Evolutionary conservation across 2,113 vertebrate species (phyloP).

Genomic region (Cyphomyrus plagiostoma): DNA sequence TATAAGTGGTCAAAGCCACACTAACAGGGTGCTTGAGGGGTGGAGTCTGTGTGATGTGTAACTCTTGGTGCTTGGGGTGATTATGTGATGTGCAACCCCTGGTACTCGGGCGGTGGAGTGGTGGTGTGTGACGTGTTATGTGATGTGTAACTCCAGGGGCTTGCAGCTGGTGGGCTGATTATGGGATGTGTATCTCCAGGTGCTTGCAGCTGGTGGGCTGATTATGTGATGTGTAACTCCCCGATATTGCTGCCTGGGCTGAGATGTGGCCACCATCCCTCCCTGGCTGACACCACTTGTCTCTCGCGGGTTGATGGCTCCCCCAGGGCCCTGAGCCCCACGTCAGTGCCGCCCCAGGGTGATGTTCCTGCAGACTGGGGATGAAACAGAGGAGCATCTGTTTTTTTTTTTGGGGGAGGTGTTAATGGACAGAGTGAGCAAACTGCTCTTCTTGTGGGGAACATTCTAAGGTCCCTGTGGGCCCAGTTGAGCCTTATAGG

Average conservation of each 20-base stretch:
- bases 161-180: too few species aligned
- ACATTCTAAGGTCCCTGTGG: background rate
- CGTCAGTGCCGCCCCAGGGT: background rate
- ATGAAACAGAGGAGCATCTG: background rate
- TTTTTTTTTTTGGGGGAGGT: background rate
- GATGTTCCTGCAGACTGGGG: background rate
- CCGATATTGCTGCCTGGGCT: background rate
- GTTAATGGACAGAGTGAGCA: background rate
- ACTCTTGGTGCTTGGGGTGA: background rate
- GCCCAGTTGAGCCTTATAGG: background rate
- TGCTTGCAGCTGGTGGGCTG: too few species aligned
- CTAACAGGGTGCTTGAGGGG: background rate
- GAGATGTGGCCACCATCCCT: background rate
- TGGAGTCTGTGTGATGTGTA: background rate
- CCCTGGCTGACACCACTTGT: background rate
- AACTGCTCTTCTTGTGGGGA: background rate
- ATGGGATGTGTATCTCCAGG: too few species aligned
- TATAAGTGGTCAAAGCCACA: background rate
- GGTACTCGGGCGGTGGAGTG: too few species aligned
- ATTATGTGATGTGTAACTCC: too few species aligned
- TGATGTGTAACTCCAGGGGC: too few species aligned
- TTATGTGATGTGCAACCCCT: too few species aligned
- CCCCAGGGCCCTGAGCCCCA: background rate
- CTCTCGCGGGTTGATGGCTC: background rate
- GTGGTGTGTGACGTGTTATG: too few species aligned